Base-by-base conservation (phyloP, 2,888 invertebrate species). In the Automeris io region DNA sequence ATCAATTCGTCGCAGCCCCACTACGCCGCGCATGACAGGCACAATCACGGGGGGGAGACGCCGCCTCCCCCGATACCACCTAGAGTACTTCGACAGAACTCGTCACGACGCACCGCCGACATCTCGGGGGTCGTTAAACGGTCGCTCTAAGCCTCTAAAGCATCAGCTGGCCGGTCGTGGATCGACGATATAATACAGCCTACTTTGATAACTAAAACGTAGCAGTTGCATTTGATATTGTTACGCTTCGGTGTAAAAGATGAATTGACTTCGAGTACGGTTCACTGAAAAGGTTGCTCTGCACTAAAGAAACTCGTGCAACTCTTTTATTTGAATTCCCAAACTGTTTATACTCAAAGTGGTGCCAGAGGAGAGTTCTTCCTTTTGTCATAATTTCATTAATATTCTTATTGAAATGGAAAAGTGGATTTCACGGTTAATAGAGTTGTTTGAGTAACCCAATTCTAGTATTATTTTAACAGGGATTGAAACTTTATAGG, bases 311-410 rank as follows among this genome's bases (percentile, higher is more conserved):
- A 54, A 43, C 42, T 40, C 42, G 42, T 42, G 36, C 54, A 54
- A 47, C 47, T 59, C 44, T 52, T 57, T 54, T 58, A 53, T 59
- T 57, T 54, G 48, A 50, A 57, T 53, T 53, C 54, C 46, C 43
- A 54, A 53, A 57, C 58, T 53, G 55, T 54, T 58, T 60, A 51
- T 51, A 53, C 57, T 55, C 52, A 51, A 53, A 57, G 47, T 46
- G 48, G 52, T 50, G 39, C 23, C 37, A 40, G 31, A 46, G 35
- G 35, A 48, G 61, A 49, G 39, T 57, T 55, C 45, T 47, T 51
- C 39, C 25, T 39, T 39, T 34, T 39, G 26, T 34, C 16, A 35
- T 33, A 39, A 39, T 34, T 39, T 39, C 26, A 39, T 39, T 39
- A 39, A 39, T 35, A 22, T 39, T 29, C 21, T 18, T 34, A 21